Evolutionary conservation across 1,140 invertebrate genomes (phyloP), one percentile per base, ranked within the genome.

Genomic region (Aricia agestis): DNA sequence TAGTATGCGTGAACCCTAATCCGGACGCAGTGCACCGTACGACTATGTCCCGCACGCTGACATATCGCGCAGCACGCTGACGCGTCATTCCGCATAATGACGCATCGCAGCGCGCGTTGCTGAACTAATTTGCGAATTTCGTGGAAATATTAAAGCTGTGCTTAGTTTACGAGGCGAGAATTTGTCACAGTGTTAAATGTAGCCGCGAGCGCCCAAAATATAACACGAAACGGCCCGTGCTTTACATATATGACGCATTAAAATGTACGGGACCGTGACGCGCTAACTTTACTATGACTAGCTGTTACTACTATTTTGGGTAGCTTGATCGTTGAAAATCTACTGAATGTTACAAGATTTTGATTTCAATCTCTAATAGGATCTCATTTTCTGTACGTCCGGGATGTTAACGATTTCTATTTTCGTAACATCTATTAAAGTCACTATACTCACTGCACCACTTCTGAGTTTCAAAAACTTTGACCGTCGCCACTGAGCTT

Each of bases 121-220:
- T 52, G 45, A 13, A 52, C 11, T 11, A 36, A 52, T 52, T 1
- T 11, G 45, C 11, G 45, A 52, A 9, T 52, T 52, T 11, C 13
- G 11, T 15, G 45, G 45, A 52, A 52, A 52, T 52, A 52, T 52
- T 52, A 52, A 52, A 11, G 45, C 45, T 15, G 45, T 52, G 45
- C 45, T 52, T 52, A 52, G 45, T 52, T 52, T 52, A 52, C 45
- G 45, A 52, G 45, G 45, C 45, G 45, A 1, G 45, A 52, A 52
- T 52, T 52, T 52, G 45, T 52, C 45, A 52, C 45, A 52, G 45
- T 52, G 45, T 52, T 52, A 52, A 52, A 52, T 52, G 45, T 52
- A 6, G 36, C 36, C 36, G 6, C 9, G 36, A 36, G 36, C 36
- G 45, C 13, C 45, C 45, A 15, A 52, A 52, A 52, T 52, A 52